Base-by-base conservation (phyloP, 2,797 vertebrate species). In the Sebastes flavidus region DNA sequence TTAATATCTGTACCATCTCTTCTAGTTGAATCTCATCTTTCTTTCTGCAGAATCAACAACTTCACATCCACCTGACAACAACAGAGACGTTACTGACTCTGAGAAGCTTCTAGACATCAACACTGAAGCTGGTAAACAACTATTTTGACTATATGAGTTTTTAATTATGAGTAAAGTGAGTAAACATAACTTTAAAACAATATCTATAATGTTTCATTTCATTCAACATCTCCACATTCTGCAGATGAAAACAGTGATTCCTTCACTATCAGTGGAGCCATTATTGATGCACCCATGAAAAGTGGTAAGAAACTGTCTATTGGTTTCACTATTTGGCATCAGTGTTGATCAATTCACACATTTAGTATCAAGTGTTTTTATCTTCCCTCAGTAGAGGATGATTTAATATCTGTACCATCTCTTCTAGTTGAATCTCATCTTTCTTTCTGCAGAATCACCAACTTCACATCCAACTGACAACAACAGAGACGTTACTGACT, bases 31-130 rank as follows among this genome's bases (percentile, higher is more conserved):
- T 74, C 36, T 58, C 9, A 11, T 29, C 7, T 18, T 59, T 59
- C 13, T 68, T 29, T 60, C 3, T 56, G 14, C 68, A 91, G 91
- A 82, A 68, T 60, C 72, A 32, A 4, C 27, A 49, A 81, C 34
- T 27, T 7, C 52, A 24, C 24, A 58, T 70, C 58, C 76, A 75
- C 4, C 34, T 12, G 34, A 6, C 29, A 18, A 12, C 34, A 20
- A 24, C 22, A 24, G 22, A 52, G 20, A 78, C 9, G 62, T 32
- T 8, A 55, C 70, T 13, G 46, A 72, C 49, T 66, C 68, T 8
- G 5, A 66, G 16, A 77, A 76, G 11, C 54, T 29, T 18, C 3
- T 0, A 2, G 34, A 36, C 34, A 34, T 24, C 22, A 24, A 24
- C 22, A 24, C 22, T 24, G 22, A 24, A 24, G 22, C 22, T 24